These are phyloP conservation scores for Acromyrmex echinatior DNA, from an alignment of 1,140 invertebrate species.

Conservation along the genomic window DNA sequence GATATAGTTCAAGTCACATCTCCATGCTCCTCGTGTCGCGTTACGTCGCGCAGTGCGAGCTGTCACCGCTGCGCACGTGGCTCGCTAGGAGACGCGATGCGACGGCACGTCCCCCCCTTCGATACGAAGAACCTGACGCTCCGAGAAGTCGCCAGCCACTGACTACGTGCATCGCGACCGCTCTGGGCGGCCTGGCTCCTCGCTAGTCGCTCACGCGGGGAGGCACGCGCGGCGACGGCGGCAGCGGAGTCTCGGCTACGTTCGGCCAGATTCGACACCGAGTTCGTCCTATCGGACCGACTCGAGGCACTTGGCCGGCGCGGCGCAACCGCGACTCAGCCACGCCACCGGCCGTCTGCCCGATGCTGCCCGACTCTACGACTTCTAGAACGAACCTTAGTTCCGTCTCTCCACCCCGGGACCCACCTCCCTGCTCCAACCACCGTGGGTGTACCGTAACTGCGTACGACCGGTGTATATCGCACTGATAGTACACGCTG, in stretches of 20 bases:
- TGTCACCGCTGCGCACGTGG: conserved; percentile 84
- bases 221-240: conserved; percentile 67
- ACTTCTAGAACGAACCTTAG: conserved; percentile 50
- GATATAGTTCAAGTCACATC: conserved; percentile 68
- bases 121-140: conserved; percentile 80
- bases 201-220: conserved; percentile 37
- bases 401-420: conserved; percentile 14
- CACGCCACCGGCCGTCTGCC: conserved; percentile 14
- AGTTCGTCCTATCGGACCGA: conserved; percentile 49
- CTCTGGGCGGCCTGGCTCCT: conserved; percentile 28
- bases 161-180: conserved; percentile 70
- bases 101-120: conserved; percentile 67
- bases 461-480: conserved; percentile 61
- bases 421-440: conserved; percentile 2
- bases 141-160: conserved; percentile 84
- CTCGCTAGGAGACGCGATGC: conserved; percentile 60
- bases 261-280: conserved; percentile 72
- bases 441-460: conserved; percentile 65
- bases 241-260: conserved; percentile 63
- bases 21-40: conserved; percentile 27
- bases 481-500: conserved; percentile 60
- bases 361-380: conserved; percentile 42
- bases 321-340: not conserved
- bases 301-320: conserved; percentile 17
- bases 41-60: conserved; percentile 59